Evolutionary conservation across 1,140 invertebrate species (phyloP).

Genomic region (Lordiphosa stackelbergi): DNA sequence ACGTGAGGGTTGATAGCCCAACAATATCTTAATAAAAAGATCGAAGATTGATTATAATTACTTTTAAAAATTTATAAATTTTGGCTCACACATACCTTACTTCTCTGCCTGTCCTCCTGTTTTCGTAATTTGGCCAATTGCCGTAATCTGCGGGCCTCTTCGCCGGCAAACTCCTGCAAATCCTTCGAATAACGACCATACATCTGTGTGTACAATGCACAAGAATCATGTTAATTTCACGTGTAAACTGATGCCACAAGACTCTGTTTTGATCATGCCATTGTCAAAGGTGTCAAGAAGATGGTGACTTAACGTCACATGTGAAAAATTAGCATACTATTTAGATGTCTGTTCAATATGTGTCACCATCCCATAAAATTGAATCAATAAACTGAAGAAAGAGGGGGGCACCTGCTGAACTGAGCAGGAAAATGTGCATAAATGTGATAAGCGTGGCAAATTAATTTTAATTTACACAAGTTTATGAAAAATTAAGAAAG

Average conservation of each 20-base stretch:
- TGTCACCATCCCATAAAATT: constrained; percentile 6
- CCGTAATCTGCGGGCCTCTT: constrained; percentile 89
- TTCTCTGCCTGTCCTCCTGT: constrained; percentile 85
- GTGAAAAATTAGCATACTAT: constrained; percentile 35
- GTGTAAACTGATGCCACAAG: constrained; percentile 5
- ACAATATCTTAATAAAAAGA: constrained; percentile 43
- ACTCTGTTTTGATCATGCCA: background rate
- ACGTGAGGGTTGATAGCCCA: constrained; percentile 79
- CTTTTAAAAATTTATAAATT: background rate
- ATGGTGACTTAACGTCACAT: constrained; percentile 26
- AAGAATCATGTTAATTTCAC: constrained; percentile 3
- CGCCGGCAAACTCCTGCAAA: constrained; percentile 93
- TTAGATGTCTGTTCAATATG: constrained; percentile 23
- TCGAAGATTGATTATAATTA: too few relatives aligned
- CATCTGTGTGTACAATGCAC: constrained; percentile 83
- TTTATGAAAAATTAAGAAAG: constrained; percentile 20
- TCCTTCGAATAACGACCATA: constrained; percentile 98
- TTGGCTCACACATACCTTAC: constrained; percentile 76
- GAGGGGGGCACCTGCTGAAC: background rate
- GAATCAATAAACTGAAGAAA: constrained; percentile 10
- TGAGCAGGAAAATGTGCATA: constrained; percentile 22
- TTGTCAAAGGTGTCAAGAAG: constrained; percentile 1
- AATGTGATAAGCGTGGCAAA: constrained; percentile 25
- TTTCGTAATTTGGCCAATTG: constrained; percentile 84
- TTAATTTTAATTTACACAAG: constrained; percentile 31